Evolutionary conservation across 2,113 vertebrate genomes (phyloP).

Genomic region (Rutilus rutilus): DNA sequence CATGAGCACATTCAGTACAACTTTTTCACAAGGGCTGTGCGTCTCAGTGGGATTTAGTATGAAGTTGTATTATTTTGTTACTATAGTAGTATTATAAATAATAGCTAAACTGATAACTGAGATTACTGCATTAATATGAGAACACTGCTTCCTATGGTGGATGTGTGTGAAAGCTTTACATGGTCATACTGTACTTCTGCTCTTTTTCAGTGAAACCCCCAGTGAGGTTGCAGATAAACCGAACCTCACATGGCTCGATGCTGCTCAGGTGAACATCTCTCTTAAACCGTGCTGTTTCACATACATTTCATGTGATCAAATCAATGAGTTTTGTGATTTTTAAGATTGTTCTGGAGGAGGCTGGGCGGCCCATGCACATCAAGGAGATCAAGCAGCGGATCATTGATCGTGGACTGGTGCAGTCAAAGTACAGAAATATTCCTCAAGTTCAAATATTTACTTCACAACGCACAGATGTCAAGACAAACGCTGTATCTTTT

Average conservation of each 20-base stretch:
- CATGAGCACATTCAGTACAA: no score
- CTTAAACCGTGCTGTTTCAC: background rate
- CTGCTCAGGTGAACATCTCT: constrained; percentile 75
- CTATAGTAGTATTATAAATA: background rate
- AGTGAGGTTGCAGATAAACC: constrained; percentile 80
- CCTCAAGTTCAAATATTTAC: background rate
- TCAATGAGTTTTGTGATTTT: background rate
- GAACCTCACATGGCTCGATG: constrained; percentile 83
- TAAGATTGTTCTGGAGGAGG: constrained; percentile 81
- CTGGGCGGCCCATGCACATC: constrained; percentile 82
- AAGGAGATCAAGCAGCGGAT: constrained; percentile 84
- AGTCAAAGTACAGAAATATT: constrained; percentile 76
- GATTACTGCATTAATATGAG: background rate
- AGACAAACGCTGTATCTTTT: background rate
- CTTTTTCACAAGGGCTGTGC: no score
- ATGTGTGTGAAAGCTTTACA: background rate
- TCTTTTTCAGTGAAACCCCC: constrained; percentile 68
- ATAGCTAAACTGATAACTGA: background rate
- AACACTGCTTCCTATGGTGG: background rate
- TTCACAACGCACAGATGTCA: background rate
- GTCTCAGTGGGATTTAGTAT: background rate
- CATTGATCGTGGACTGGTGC: constrained; percentile 79
- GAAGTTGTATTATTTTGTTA: background rate
- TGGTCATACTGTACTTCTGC: background rate
- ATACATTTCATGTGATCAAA: background rate